These are phyloP conservation scores for Trissolcus brochymenae DNA, from an alignment of 2,888 invertebrate species.

Conservation along the genomic window DNA sequence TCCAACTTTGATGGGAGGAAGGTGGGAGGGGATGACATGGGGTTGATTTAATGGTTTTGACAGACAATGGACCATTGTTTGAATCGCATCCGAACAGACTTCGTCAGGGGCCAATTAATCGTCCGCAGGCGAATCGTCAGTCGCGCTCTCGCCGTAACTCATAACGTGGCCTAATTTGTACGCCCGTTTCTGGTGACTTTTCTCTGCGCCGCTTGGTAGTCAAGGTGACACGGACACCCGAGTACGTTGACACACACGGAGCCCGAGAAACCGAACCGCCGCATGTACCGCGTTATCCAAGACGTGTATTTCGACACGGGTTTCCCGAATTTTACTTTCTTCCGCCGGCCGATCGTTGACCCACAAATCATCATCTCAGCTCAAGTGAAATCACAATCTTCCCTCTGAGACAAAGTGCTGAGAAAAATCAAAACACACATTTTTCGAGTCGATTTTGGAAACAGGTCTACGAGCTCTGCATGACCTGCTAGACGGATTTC, in stretches of 20 bases:
- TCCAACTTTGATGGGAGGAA: constrained; percentile 5
- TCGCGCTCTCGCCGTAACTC: constrained; percentile 20
- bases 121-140: constrained; percentile 5
- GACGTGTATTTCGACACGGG: constrained; percentile 10
- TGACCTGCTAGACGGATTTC: too few relatives aligned
- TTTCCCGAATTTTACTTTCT: constrained; percentile 51
- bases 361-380: constrained; percentile 39
- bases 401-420: neutral
- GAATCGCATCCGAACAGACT: constrained; percentile 18
- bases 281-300: constrained; percentile 1
- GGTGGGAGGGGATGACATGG: too few relatives aligned
- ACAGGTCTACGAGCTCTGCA: too few relatives aligned
- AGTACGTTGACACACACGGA: constrained; percentile 57
- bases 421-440: too few relatives aligned
- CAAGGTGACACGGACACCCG: constrained; percentile 58
- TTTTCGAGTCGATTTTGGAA: too few relatives aligned
- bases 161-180: constrained; percentile 51
- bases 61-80: constrained; percentile 44
- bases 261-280: constrained; percentile 20
- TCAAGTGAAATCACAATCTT: constrained; percentile 20
- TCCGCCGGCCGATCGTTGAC: constrained; percentile 34
- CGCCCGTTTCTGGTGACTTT: constrained; percentile 49
- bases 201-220: constrained; percentile 42
- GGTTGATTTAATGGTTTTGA: constrained; percentile 29
- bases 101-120: constrained; percentile 18